Evolutionary conservation across 2,797 vertebrate genomes (phyloP).

Genomic region (Halcyon chelicuti): DNA sequence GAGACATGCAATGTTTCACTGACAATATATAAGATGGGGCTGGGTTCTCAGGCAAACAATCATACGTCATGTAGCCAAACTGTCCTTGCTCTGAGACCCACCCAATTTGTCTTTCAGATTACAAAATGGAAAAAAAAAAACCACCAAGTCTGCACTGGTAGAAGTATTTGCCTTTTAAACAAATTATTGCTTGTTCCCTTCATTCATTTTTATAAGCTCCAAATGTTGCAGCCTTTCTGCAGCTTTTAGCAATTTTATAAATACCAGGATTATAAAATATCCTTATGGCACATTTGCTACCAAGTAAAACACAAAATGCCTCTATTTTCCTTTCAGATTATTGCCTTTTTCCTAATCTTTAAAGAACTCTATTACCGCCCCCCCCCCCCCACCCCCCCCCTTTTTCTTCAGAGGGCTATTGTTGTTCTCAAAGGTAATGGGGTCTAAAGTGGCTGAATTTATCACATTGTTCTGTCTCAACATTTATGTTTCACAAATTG

Average conservation of each 20-base stretch:
- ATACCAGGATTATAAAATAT: background rate
- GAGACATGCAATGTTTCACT: background rate
- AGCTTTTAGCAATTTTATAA: background rate
- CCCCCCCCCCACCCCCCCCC: background rate
- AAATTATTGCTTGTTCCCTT: background rate
- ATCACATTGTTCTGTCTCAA: background rate
- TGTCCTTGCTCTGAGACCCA: background rate
- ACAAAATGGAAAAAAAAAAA: background rate
- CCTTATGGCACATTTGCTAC: background rate
- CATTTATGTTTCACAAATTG: background rate
- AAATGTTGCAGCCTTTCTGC: background rate
- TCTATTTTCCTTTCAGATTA: background rate
- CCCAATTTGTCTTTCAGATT: background rate
- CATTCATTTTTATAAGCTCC: rapidly evolving
- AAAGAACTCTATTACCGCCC: background rate
- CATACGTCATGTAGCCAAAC: background rate
- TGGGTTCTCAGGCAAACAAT: background rate
- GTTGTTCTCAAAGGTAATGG: background rate
- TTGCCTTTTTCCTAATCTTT: background rate
- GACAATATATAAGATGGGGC: background rate
- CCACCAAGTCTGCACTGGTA: background rate
- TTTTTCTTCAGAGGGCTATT: background rate
- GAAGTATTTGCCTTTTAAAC: background rate
- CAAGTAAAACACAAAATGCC: background rate
- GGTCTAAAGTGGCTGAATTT: background rate